These are phyloP conservation scores for Hyphantria cunea DNA, from an alignment of 1,140 invertebrate genomes.

Conservation along the genomic window DNA sequence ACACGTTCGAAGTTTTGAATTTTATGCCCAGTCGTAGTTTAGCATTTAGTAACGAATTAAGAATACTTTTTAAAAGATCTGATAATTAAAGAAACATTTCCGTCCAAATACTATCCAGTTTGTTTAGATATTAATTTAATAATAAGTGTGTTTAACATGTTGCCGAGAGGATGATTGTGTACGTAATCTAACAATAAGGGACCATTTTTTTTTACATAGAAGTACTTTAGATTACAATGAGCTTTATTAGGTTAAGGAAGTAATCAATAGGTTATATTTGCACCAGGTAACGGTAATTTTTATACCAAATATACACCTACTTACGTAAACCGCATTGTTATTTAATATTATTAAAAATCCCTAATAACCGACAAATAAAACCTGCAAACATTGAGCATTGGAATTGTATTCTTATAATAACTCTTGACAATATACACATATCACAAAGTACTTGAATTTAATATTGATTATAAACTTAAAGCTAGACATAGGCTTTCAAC, in stretches of 20 bases:
- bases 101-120: no score
- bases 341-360: slow-evolving; percentile 37
- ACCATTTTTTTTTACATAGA: slow-evolving; percentile 32
- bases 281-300: slow-evolving; percentile 62
- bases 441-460: slow-evolving; percentile 36
- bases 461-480: slow-evolving; percentile 10
- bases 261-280: slow-evolving; percentile 56
- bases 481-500: no score
- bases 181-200: slow-evolving; percentile 4
- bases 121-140: no score
- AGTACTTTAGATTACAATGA: slow-evolving; percentile 43
- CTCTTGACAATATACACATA: slow-evolving; percentile 34
- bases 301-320: slow-evolving; percentile 77
- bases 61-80: no score
- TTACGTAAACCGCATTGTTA: slow-evolving; percentile 15
- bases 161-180: not conserved
- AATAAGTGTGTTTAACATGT: no score
- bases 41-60: no score
- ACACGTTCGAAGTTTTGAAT: no score
- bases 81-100: no score
- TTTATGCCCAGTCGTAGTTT: no score
- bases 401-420: slow-evolving; percentile 54
- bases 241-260: slow-evolving; percentile 71
- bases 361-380: slow-evolving; percentile 12
- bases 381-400: slow-evolving; percentile 51